phyloP scores from a whole-genome alignment of 2,797 vertebrate species.

The Semotilus atromaculatus region DNA sequence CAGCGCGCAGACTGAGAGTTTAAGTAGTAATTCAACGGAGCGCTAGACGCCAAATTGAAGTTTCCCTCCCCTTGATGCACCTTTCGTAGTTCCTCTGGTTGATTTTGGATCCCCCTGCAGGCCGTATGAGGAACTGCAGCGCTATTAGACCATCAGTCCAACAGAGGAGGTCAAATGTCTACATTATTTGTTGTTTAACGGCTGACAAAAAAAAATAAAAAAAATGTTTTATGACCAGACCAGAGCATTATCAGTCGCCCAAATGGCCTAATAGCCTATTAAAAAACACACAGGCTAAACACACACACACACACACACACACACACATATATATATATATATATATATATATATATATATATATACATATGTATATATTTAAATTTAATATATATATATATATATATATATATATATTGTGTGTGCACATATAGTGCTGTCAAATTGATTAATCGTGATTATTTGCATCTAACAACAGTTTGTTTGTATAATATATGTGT shows the following conservation, averaged over 20 bases:
- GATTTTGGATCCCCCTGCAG: slow-evolving; percentile 63
- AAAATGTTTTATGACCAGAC: background rate
- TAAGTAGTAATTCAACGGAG: slow-evolving; percentile 12
- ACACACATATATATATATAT: no score
- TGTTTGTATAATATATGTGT: no score
- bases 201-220: background rate
- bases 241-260: background rate
- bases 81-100: background rate
- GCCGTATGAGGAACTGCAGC: slow-evolving; percentile 3
- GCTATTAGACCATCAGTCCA: no score
- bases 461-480: no score
- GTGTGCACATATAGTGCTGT: no score
- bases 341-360: no score
- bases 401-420: no score
- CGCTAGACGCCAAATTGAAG: slow-evolving; percentile 37
- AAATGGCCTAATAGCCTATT: background rate
- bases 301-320: no score
- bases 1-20: background rate
- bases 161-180: no score
- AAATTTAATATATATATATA: no score
- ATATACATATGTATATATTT: no score
- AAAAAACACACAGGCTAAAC: background rate
- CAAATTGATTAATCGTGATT: no score
- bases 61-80: slow-evolving; percentile 37
- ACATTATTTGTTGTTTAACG: background rate